Evolutionary conservation across 2,113 vertebrate species (phyloP).

Genomic region (Amphilophus citrinellus): DNA sequence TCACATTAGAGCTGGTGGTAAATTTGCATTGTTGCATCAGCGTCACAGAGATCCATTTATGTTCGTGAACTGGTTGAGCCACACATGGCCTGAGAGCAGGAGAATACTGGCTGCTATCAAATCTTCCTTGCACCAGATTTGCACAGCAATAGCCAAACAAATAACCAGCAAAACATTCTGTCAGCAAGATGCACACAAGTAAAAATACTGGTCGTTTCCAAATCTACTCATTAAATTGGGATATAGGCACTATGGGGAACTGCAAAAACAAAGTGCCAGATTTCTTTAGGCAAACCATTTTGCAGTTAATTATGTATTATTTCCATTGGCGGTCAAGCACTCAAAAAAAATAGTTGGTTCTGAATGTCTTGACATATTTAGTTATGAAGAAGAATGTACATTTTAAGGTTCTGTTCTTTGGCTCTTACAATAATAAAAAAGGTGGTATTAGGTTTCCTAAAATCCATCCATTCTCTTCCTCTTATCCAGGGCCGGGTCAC

Average conservation of each 20-base stretch:
- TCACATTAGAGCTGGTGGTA: slow-evolving; percentile 4
- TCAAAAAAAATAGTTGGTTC: background rate
- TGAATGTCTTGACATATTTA: background rate
- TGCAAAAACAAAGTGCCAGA: background rate
- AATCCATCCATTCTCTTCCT: too few species aligned
- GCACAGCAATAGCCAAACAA: background rate
- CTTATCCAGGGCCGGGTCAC: too few species aligned
- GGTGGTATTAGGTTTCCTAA: too few species aligned
- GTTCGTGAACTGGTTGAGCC: background rate
- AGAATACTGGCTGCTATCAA: background rate
- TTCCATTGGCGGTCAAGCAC: background rate
- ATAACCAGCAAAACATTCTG: background rate
- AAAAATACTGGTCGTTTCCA: background rate
- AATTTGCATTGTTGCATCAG: background rate
- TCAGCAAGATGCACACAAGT: background rate
- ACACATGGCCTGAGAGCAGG: background rate
- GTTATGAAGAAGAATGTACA: too few species aligned
- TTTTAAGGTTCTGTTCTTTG: too few species aligned
- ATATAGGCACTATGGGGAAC: background rate
- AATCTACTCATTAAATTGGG: slow-evolving; percentile 10
- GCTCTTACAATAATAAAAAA: too few species aligned
- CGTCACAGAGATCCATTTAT: background rate
- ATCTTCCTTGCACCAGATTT: background rate
- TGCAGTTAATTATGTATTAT: background rate
- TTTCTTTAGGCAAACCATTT: background rate